Base-by-base conservation (phyloP, 2,888 invertebrate genomes). In the Pharmacophagus antenor region DNA sequence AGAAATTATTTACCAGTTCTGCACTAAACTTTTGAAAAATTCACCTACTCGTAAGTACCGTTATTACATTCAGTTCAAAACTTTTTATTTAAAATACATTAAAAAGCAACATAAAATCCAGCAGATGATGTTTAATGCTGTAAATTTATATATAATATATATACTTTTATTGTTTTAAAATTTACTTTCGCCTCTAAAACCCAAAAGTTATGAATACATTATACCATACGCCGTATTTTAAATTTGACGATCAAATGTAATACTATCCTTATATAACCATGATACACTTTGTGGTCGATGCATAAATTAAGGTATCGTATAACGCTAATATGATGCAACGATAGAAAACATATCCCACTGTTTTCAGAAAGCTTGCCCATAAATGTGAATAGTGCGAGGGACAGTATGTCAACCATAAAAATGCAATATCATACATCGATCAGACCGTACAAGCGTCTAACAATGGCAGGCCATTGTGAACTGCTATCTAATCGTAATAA, bases 401-500 rank as follows among this genome's bases (percentile, higher is more conserved):
- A 70, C 72, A 68, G 70, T 71, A 71, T 69, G 74, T 80, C 79
- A 80, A 72, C 78, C 77, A 85, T 84, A 85, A 87, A 85, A 86
- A 83, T 71, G 79, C 77, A 80, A 84, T 85, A 88, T 85, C 84
- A 80, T 79, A 82, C 85, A 81, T 88, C 88, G 86, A 88, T 89
- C 88, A 87, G 82, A 77, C 76, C 73, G 77, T 82, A 80, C 74
- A 73, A 70, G 73, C 76, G 76, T 70, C 74, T 79, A 86, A 88
- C 88, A 89, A 88, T 86, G 84, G 65, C 76, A 70, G 77, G 78
- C 80, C 74, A 84, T 88, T 87, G 86, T 86, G 80, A 76, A 73
- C 79, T 79, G 80, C 83, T 88, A 88, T 89, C 89, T 88, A 88
- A 88, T 88, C 88, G 89, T 88, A 85, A 87, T 89, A 86, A 88